A percentile compares a stretch with the other conserved stretches of the same genome.
Evolutionary conservation across 2,113 vertebrate species (phyloP).

Genomic region (Ceuthmochares aereus): DNA sequence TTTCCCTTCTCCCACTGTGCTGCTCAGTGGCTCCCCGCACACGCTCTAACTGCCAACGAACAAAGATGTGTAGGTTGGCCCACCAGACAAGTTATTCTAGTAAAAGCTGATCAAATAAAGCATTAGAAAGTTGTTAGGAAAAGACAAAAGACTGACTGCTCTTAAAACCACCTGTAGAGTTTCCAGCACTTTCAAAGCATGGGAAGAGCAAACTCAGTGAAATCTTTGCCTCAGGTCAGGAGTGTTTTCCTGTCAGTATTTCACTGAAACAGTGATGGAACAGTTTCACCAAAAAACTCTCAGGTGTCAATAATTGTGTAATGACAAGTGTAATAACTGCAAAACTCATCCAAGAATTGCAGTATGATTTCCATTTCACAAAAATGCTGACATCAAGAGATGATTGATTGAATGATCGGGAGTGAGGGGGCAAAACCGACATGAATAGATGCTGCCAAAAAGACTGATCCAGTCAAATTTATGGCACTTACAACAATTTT

Average conservation of each 20-base stretch:
- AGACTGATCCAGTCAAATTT: not conserved
- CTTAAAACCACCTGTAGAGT: not conserved
- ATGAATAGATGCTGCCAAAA: not conserved
- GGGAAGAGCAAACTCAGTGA: not conserved
- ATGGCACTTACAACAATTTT: not conserved
- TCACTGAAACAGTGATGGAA: not conserved
- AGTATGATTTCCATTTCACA: not conserved
- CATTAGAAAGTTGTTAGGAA: not conserved
- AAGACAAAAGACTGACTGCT: not conserved
- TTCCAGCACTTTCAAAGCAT: not conserved
- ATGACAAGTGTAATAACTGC: not conserved
- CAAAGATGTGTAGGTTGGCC: fast-evolving
- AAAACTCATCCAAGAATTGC: not conserved
- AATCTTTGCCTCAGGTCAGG: not conserved
- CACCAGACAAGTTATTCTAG: not conserved
- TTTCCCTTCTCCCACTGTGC: not conserved
- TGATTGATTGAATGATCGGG: not conserved
- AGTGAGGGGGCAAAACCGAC: not conserved
- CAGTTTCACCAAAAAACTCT: not conserved
- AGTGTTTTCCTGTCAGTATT: not conserved
- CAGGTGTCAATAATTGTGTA: not conserved
- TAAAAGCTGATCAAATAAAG: not conserved
- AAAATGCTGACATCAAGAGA: not conserved
- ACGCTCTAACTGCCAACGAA: not conserved
- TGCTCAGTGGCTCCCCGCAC: not conserved